Base-by-base conservation (phyloP, 2,888 invertebrate genomes). In the Mamestra brassicae region DNA sequence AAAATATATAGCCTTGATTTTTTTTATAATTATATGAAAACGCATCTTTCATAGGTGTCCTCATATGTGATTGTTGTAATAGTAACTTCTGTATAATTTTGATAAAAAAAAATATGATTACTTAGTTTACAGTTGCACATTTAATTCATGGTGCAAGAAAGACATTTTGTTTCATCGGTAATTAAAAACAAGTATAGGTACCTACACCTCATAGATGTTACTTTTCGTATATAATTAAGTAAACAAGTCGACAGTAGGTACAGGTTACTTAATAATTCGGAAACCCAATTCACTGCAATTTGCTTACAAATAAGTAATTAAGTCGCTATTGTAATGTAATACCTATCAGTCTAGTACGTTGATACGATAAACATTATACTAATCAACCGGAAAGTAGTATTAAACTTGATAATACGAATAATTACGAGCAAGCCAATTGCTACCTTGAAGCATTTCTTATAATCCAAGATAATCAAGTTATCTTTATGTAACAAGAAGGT, bases 391-490 rank as follows among this genome's bases (percentile, higher is more conserved):
- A 70, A 80, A 74, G 36, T 34, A n/a, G 10, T 50, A 58, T 42
- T 50, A 47, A 60, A 66, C 3, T 63, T 42, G 62, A 78, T 78
- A 71, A 67, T 63, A 71, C 52, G 1, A 69, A 64, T 45, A 66
- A 67, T 66, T 63, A 50, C n/a, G 47, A n/a, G 8, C 61, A 64
- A 68, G 54, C 42, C 62, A 76, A 71, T 66, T 58, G 26, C 60
- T 61, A 61, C 82, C 82, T 81, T 82, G 72, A 76, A 63, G 47
- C 52, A 54, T 68, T 72, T 55, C 52, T 63, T 47, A n/a, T 67
- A 67, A 76, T 76, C 69, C 36, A 52, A 34, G 58, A 71, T 85
- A 76, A 63, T 57, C 71, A 63, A 67, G n/a, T 70, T 67, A 84
- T 81, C 61, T 68, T 62, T 71, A 42, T 50, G 47, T 66, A 65